Evolutionary conservation across 2,888 invertebrate species (phyloP).

Genomic region (Diaprepes abbreviatus): DNA sequence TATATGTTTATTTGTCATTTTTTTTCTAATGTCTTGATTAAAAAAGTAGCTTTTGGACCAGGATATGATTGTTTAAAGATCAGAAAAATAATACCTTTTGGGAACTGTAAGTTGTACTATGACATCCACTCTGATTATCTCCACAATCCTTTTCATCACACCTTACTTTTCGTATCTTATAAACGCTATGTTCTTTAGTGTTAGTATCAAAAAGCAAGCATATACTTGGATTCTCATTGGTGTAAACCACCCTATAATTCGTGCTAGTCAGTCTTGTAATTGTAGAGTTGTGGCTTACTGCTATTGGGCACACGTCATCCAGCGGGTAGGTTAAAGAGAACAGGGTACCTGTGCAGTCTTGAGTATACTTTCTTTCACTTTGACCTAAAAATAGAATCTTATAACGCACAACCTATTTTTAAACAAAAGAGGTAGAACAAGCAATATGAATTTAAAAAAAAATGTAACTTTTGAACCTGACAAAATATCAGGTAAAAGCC

Average conservation of each 20-base stretch:
- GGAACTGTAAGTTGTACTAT: slow-evolving; percentile 55
- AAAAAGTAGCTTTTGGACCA: too few relatives aligned
- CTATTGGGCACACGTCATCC: slow-evolving; percentile 90
- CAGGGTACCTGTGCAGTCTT: slow-evolving; percentile 73
- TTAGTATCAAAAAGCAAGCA: slow-evolving; percentile 85
- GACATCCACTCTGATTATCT: slow-evolving; percentile 52
- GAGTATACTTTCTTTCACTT: slow-evolving; percentile 28
- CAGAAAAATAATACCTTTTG: slow-evolving; percentile 56
- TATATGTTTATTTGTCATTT: too few relatives aligned
- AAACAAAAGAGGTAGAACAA: too few relatives aligned
- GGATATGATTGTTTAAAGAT: too few relatives aligned
- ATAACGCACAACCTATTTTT: too few relatives aligned
- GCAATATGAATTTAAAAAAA: too few relatives aligned
- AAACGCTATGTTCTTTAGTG: slow-evolving; percentile 84
- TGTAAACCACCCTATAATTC: slow-evolving; percentile 78
- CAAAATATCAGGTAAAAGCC: too few relatives aligned
- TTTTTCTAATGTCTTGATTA: too few relatives aligned
- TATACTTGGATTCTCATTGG: slow-evolving; percentile 83
- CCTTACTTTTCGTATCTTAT: slow-evolving; percentile 82
- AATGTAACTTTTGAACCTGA: too few relatives aligned
- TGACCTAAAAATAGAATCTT: neutral
- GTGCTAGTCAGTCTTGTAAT: slow-evolving; percentile 76
- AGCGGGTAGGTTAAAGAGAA: slow-evolving; percentile 91
- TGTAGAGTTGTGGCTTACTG: slow-evolving; percentile 76
- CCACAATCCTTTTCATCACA: slow-evolving; percentile 74